Conservation (phyloP, 1,140 invertebrate genomes). For the Drosophila bifasciata region DNA sequence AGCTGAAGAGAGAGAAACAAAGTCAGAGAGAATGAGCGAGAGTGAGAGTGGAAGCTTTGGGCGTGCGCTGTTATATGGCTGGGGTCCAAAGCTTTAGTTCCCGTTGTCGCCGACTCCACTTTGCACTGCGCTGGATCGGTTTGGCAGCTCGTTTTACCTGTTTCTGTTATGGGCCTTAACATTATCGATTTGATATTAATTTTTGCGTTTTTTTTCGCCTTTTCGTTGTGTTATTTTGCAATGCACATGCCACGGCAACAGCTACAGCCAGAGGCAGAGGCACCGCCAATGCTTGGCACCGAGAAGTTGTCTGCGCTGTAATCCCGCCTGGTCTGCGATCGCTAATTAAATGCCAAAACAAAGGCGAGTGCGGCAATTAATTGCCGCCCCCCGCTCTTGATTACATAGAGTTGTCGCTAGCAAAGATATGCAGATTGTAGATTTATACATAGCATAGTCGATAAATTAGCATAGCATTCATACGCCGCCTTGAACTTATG, state of each 20-base stretch:
- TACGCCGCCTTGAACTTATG: slow-evolving; percentile 35
- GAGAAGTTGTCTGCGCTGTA: slow-evolving; percentile 55
- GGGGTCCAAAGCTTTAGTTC: slow-evolving; percentile 60
- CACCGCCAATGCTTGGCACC: slow-evolving; percentile 31
- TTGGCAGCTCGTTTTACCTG: slow-evolving; percentile 74
- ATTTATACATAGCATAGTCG: slow-evolving; percentile 24
- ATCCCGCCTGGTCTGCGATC: slow-evolving; percentile 44
- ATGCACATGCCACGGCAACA: slow-evolving; percentile 36
- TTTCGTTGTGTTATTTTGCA: slow-evolving; percentile 59
- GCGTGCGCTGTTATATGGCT: neutral
- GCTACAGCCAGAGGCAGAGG: slow-evolving; percentile 2
- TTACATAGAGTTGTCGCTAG: slow-evolving; percentile 30
- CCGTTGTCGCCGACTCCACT: slow-evolving; percentile 64
- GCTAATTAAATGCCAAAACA: slow-evolving; percentile 68
- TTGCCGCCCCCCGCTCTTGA: slow-evolving; percentile 31
- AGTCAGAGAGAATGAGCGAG: slow-evolving; percentile 19
- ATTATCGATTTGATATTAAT: slow-evolving; percentile 81
- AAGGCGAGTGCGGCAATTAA: slow-evolving; percentile 49
- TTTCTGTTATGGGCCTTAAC: slow-evolving; percentile 61
- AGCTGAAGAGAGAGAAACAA: slow-evolving; percentile 22
- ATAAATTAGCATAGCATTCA: slow-evolving; percentile 12
- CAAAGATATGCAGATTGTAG: slow-evolving; percentile 50
- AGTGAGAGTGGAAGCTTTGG: slow-evolving; percentile 25
- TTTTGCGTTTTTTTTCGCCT: slow-evolving; percentile 30
- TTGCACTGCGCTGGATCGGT: slow-evolving; percentile 24